Conservation (phyloP, 2,888 invertebrate genomes). For the Scaptomyza caliginosa region DNA sequence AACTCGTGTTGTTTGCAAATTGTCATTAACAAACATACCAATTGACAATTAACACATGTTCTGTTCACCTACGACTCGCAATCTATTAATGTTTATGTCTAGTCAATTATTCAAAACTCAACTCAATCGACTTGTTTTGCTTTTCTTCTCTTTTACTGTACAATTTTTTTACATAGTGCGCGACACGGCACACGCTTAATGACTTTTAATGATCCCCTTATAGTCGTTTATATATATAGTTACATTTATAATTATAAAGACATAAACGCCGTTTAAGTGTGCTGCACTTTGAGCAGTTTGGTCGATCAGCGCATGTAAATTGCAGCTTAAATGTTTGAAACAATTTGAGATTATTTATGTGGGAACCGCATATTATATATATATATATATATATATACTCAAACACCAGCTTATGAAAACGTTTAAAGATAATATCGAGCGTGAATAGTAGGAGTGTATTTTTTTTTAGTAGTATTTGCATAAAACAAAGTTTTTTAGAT, state of each 20-base stretch:
- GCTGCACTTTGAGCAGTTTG: slow-evolving; percentile 16
- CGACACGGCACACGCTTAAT: slow-evolving; percentile 33
- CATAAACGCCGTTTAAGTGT: slow-evolving; percentile 53
- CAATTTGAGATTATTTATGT: slow-evolving; percentile 3
- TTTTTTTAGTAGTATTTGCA: background rate
- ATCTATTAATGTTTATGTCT: slow-evolving; percentile 17
- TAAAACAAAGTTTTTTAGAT: background rate
- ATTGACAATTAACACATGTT: slow-evolving; percentile 45
- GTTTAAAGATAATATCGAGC: background rate
- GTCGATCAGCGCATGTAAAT: slow-evolving; percentile 16
- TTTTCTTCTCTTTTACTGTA: background rate
- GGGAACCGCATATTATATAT: background rate
- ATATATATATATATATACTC: background rate
- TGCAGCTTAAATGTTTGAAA: slow-evolving; percentile 19
- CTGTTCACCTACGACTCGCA: slow-evolving; percentile 10
- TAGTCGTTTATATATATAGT: background rate
- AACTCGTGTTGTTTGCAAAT: slow-evolving; percentile 12
- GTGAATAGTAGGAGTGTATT: background rate
- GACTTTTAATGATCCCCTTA: slow-evolving; percentile 43
- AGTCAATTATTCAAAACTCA: slow-evolving; percentile 47
- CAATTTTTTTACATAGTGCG: slow-evolving; percentile 4
- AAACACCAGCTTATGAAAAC: background rate
- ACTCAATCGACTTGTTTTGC: background rate
- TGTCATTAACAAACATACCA: slow-evolving; percentile 37
- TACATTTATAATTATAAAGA: slow-evolving; percentile 61